Percentiles rank a stretch among this genome's conserved stretches.
These are phyloP conservation scores for Aphidius ervi DNA, from an alignment of 1,140 invertebrate genomes.

Conservation along the genomic window DNA sequence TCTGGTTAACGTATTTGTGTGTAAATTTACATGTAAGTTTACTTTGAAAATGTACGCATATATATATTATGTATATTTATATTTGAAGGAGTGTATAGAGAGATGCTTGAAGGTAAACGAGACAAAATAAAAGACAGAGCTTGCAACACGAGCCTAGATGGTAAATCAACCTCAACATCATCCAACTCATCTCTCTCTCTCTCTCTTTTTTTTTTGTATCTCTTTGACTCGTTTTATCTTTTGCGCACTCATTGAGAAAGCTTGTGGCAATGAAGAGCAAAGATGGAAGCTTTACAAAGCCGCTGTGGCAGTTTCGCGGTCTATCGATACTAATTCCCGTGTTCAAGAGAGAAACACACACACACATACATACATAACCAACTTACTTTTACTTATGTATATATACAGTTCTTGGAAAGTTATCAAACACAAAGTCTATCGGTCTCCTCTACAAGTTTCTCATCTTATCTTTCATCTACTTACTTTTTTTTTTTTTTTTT, in stretches of 20 bases:
- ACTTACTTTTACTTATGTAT: neutral
- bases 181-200: too few species aligned
- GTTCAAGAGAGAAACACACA: conserved; percentile 10
- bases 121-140: too few species aligned
- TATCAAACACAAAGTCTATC: conserved; percentile 11
- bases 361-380: neutral
- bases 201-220: too few species aligned
- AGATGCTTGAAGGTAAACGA: too few species aligned
- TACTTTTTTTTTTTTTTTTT: neutral
- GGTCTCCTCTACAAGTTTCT: conserved; percentile 2
- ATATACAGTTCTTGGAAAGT: conserved; percentile 17
- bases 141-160: too few species aligned
- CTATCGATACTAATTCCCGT: conserved; percentile 29
- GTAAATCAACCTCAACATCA: too few species aligned
- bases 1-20: too few species aligned
- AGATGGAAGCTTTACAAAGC: conserved; percentile 27
- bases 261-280: conserved; percentile 17
- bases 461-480: conserved; percentile 5
- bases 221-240: too few species aligned
- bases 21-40: too few species aligned
- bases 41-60: too few species aligned
- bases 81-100: too few species aligned
- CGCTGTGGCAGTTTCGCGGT: conserved; percentile 24
- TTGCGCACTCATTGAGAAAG: neutral
- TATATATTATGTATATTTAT: too few species aligned